These are phyloP conservation scores for Bursaphelenchus okinawaensis DNA, from an alignment of 2,888 invertebrate genomes.

Conservation along the genomic window DNA sequence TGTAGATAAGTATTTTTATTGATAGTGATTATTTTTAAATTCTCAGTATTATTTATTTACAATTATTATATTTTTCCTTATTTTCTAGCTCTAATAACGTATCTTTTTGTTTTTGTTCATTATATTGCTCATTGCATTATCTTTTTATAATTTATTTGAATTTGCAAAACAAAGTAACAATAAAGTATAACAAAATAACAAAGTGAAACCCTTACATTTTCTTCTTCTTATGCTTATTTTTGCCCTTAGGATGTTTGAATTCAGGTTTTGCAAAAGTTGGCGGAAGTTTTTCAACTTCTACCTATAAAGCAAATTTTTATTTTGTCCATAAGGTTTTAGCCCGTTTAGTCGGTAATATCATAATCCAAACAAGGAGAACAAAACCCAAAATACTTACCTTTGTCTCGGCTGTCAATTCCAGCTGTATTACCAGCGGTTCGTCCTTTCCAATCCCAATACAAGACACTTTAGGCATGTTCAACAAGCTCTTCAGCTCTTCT, in stretches of 20 bases:
- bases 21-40: no score
- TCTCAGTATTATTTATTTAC: no score
- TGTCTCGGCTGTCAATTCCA: not conserved
- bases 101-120: no score
- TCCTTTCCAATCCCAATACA: slow-evolving; percentile 7
- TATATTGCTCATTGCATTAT: no score
- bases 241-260: slow-evolving; percentile 6
- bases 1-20: no score
- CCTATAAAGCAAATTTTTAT: not conserved
- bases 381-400: not conserved
- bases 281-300: not conserved
- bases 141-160: no score
- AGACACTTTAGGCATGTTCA: slow-evolving; percentile 1
- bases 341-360: not conserved
- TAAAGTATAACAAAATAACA: no score
- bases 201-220: not conserved
- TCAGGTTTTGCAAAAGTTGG: slow-evolving; percentile 2
- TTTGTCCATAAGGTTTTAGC: not conserved
- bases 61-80: no score
- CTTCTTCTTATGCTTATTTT: slow-evolving; percentile 4
- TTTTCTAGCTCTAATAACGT: no score
- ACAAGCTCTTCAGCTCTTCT: not conserved
- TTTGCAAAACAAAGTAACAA: no score
- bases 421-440: not conserved
- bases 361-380: no score